These are phyloP conservation scores for Recurvirostra avosetta DNA, from an alignment of 2,113 vertebrate genomes.

Conservation along the genomic window DNA sequence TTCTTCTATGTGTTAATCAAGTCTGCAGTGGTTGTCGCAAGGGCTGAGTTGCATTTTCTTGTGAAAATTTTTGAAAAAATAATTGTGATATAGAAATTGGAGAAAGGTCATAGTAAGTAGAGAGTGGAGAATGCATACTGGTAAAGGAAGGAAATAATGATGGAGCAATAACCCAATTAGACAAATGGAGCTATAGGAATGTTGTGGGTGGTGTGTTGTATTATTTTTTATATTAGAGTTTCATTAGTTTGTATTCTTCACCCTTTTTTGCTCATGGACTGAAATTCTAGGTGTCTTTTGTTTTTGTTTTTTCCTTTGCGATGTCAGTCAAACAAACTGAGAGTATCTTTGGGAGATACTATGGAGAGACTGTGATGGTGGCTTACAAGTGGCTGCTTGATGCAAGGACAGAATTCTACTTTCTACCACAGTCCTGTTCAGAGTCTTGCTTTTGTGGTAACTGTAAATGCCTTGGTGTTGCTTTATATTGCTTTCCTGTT, in stretches of 20 bases:
- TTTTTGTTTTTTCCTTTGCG: background rate
- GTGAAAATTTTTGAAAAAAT: background rate
- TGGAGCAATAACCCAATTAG: background rate
- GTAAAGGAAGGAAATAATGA: background rate
- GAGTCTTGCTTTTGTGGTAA: background rate
- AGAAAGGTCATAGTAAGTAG: background rate
- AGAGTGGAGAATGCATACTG: background rate
- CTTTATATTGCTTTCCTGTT: background rate
- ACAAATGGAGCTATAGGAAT: background rate
- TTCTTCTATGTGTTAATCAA: background rate
- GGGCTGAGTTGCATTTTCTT: background rate
- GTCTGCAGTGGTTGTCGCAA: background rate
- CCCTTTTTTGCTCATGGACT: background rate
- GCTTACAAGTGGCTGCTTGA: background rate
- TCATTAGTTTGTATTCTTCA: background rate
- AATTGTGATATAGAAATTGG: background rate
- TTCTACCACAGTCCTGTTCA: background rate
- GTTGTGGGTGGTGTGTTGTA: accelerated
- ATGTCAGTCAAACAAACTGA: background rate
- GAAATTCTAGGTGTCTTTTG: background rate
- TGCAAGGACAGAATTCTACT: background rate
- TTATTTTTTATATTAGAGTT: background rate
- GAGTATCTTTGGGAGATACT: background rate
- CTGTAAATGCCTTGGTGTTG: background rate
- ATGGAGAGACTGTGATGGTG: background rate